Conservation (phyloP, 2,113 vertebrate genomes). For the Pollachius pollachius region DNA sequence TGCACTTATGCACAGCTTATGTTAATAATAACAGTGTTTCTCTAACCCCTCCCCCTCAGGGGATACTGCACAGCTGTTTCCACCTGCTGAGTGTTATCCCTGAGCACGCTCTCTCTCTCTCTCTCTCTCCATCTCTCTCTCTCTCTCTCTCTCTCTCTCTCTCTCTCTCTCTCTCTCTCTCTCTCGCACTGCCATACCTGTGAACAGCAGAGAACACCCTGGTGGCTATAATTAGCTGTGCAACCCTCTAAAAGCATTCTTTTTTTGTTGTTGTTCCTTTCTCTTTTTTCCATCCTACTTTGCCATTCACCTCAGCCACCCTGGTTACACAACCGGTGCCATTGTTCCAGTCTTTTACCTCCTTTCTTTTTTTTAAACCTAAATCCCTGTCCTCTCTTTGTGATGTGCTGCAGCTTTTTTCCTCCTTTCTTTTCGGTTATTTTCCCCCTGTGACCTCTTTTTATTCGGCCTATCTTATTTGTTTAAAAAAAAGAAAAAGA, state of each 20-base stretch:
- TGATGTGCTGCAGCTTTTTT: too few relatives aligned
- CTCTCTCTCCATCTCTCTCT: neutral
- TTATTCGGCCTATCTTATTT: too few relatives aligned
- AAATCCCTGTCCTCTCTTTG: too few relatives aligned
- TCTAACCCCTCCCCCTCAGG: slow-evolving; percentile 36
- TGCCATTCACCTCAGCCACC: slow-evolving; percentile 6
- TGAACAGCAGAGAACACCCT: slow-evolving; percentile 47
- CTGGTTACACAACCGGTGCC: too few relatives aligned
- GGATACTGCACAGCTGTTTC: slow-evolving; percentile 57
- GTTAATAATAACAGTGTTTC: slow-evolving; percentile 46
- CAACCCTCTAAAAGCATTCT: slow-evolving; percentile 36
- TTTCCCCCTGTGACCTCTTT: too few relatives aligned
- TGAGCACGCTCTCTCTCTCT: slow-evolving; percentile 27
- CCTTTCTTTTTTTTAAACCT: too few relatives aligned
- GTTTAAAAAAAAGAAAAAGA: too few relatives aligned
- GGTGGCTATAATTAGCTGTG: slow-evolving; percentile 67
- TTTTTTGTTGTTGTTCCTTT: slow-evolving; percentile 8
- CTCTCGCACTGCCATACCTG: slow-evolving; percentile 20
- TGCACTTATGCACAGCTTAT: slow-evolving; percentile 32
- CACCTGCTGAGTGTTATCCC: slow-evolving; percentile 54
- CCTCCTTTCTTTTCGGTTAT: too few relatives aligned
- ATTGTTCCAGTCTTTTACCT: too few relatives aligned
- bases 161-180: too few relatives aligned
- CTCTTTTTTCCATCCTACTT: slow-evolving; percentile 27
- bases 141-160: too few relatives aligned